Evolutionary conservation across 2,113 vertebrate genomes (phyloP), one percentile per base, ranked within the genome.

Genomic region (Cervus canadensis): DNA sequence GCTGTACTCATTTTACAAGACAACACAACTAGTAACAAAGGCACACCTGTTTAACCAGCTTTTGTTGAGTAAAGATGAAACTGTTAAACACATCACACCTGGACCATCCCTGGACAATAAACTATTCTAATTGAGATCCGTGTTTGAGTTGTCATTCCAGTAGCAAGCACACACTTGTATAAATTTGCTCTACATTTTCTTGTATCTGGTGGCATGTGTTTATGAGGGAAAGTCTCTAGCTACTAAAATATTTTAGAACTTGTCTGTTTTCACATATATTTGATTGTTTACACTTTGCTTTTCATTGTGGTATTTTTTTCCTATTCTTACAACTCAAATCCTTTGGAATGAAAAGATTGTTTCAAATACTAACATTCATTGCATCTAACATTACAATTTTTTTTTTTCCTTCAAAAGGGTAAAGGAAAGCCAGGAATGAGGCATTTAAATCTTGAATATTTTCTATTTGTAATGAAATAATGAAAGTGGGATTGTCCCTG

Each of bases 41-140:
- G 26, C 82, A 88, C 43, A 94, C 81, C 59, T 96, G 67, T 95
- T 83, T 78, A 89, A 76, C 83, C 50, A 86, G 54, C 89, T 97
- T 54, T 59, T 91, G 48, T 76, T 91, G 48, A 94, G 67, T 95
- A 74, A 96, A 17, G 60, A 52, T 16, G 54, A 90, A 84, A 52
- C 71, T n/a, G 6, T 64, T 94, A 83, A 96, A 82, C 45, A 85
- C 19, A 19, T 85, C 76, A 88, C 76, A 95, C 40, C 88, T 95
- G 91, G 48, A 94, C 74, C 28, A 74, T 92, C 45, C 74, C 56
- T 92, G 48, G 36, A 40, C 81, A 81, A 54, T 88, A 87, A 92
- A 45, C 45, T 76, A 48, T 79, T 74, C 8, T 92, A 91, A 26
- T 43, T 95, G 62, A 92, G 16, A 84, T 89, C 40, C 36, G 25